Conservation (phyloP, 2,113 vertebrate genomes). For the Scatophagus argus region DNA sequence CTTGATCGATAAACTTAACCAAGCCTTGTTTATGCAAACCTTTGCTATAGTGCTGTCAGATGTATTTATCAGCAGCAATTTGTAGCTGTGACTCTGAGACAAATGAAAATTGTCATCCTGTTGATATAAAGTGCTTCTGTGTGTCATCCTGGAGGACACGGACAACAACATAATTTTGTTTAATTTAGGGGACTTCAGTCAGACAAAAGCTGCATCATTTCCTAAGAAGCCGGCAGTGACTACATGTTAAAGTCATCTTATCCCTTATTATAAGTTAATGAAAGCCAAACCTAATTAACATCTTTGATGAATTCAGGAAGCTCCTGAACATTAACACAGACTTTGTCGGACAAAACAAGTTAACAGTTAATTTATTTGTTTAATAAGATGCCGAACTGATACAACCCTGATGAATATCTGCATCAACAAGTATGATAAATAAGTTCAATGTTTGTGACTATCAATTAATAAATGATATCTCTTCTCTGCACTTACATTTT, state of each 20-base stretch:
- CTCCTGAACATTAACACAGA: slow-evolving; percentile 13
- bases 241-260: not conserved
- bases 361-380: slow-evolving; percentile 6
- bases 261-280: slow-evolving; percentile 32
- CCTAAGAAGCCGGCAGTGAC: not conserved
- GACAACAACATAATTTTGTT: not conserved
- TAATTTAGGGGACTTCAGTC: not conserved
- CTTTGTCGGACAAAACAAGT: slow-evolving; percentile 7
- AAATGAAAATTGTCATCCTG: not conserved
- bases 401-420: not conserved
- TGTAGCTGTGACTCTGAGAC: not conserved
- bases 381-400: not conserved
- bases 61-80: not conserved
- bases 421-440: slow-evolving; percentile 5
- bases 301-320: slow-evolving; percentile 27
- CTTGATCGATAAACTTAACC: too few species aligned
- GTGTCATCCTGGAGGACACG: not conserved
- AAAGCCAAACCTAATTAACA: slow-evolving; percentile 31
- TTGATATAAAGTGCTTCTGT: not conserved
- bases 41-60: too few species aligned
- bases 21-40: too few species aligned
- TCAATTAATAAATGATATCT: slow-evolving; percentile 6
- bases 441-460: not conserved
- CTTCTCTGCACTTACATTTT: not conserved
- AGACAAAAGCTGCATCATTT: not conserved